Percentiles rank a stretch among this genome's conserved stretches.
Evolutionary conservation across 2,113 vertebrate genomes (phyloP).

Genomic region (Halichoerus grypus): DNA sequence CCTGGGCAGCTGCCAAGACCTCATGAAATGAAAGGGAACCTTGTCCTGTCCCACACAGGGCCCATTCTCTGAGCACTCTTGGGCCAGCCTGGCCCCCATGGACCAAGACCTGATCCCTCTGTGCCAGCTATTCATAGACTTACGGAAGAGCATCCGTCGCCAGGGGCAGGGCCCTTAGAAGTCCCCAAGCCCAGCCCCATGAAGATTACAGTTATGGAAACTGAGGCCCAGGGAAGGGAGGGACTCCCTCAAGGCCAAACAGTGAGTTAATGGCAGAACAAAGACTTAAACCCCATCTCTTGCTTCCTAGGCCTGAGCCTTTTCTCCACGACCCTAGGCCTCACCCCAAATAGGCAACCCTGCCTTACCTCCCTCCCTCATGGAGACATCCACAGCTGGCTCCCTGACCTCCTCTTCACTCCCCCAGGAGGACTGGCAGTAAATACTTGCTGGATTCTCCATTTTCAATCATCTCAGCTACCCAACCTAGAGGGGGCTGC

Average conservation of each 20-base stretch:
- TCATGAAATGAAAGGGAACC: slow-evolving; percentile 77
- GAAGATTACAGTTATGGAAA: slow-evolving; percentile 50
- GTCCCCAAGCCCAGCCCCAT: not conserved
- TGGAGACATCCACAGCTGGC: not conserved
- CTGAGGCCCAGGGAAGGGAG: slow-evolving; percentile 26
- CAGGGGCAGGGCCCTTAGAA: not conserved
- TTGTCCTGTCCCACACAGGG: slow-evolving; percentile 78
- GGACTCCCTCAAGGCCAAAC: not conserved
- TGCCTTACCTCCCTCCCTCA: not conserved
- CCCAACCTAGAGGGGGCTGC: not conserved
- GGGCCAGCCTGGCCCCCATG: slow-evolving; percentile 27
- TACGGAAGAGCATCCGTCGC: slow-evolving; percentile 21
- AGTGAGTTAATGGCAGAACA: not conserved
- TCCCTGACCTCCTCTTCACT: not conserved
- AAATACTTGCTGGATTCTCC: not conserved
- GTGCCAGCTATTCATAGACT: slow-evolving; percentile 65
- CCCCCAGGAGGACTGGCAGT: not conserved
- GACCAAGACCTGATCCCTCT: slow-evolving; percentile 60
- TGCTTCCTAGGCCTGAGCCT: not conserved
- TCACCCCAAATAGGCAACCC: not conserved
- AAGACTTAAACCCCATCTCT: not conserved
- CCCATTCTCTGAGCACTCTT: slow-evolving; percentile 72
- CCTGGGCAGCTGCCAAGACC: slow-evolving; percentile 66
- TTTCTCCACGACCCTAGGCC: not conserved
- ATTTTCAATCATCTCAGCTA: slow-evolving; percentile 17